phyloP scores from a whole-genome alignment of 2,113 vertebrate species.

The Tylochromis polylepis region DNA sequence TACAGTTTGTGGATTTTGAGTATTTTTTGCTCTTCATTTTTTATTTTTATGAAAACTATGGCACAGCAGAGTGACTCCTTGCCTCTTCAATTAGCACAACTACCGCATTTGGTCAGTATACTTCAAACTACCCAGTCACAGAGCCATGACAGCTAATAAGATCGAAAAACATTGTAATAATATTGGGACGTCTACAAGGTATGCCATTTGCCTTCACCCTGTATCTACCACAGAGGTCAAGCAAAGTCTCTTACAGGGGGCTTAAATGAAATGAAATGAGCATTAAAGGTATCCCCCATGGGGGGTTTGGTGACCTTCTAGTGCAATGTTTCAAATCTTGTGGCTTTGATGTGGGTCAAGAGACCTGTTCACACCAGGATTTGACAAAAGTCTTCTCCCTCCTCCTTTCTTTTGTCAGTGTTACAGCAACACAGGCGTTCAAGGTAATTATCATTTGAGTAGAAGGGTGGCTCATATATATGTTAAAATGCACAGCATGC shows the following conservation, averaged over 20 bases:
- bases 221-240: neutral
- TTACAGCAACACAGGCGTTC: neutral
- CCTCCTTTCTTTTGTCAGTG: neutral
- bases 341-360: slow-evolving; percentile 13
- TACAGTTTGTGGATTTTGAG: neutral
- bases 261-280: slow-evolving; percentile 27
- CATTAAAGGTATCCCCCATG: slow-evolving; percentile 24
- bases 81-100: neutral
- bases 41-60: neutral
- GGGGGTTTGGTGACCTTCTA: neutral
- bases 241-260: slow-evolving; percentile 3
- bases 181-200: neutral
- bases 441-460: slow-evolving; percentile 3
- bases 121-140: neutral
- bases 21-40: neutral
- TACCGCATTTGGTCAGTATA: neutral
- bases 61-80: neutral
- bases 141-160: neutral
- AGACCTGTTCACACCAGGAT: neutral
- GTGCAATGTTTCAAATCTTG: neutral
- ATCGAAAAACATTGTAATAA: neutral
- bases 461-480: neutral
- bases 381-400: neutral
- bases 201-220: neutral
- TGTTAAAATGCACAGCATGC: neutral